phyloP scores from a whole-genome alignment of 2,888 invertebrate species.

The Habroteleia sp. region DNA sequence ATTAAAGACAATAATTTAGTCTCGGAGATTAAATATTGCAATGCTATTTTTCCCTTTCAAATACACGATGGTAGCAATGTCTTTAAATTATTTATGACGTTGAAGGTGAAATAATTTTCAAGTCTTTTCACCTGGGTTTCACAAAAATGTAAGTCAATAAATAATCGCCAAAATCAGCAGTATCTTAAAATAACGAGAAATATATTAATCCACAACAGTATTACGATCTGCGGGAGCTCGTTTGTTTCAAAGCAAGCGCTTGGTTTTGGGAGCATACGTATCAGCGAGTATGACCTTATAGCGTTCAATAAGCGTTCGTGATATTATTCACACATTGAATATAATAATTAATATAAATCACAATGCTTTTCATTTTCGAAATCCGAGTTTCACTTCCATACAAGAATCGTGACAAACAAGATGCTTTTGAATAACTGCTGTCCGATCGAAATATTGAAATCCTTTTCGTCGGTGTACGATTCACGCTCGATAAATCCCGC shows the following conservation, averaged over 20 bases:
- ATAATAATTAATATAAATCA: conserved; percentile 62
- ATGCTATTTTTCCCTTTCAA: no score
- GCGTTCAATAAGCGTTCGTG: conserved; percentile 33
- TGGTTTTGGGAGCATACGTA: conserved; percentile 27
- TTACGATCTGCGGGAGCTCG: conserved; percentile 20
- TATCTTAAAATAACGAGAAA: conserved; percentile 18
- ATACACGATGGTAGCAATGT: no score
- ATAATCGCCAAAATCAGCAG: conserved; percentile 10
- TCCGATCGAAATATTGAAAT: conserved; percentile 67
- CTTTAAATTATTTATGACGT: no score
- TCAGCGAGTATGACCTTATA: conserved; percentile 23
- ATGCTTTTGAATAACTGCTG: conserved; percentile 68
- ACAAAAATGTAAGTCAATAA: background rate
- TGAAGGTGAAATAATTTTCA: no score
- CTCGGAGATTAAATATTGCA: no score
- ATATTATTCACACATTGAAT: conserved; percentile 48
- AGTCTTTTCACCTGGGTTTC: background rate
- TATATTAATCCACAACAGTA: conserved; percentile 34
- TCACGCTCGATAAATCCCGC: conserved; percentile 74
- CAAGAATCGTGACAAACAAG: conserved; percentile 61
- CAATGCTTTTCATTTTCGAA: conserved; percentile 50
- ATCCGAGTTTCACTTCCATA: conserved; percentile 49
- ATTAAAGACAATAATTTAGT: no score
- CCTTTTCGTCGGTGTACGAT: conserved; percentile 65
- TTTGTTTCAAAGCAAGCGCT: conserved; percentile 24